phyloP scores from a whole-genome alignment of 1,140 invertebrate species.

The Hesperophylax magnus region DNA sequence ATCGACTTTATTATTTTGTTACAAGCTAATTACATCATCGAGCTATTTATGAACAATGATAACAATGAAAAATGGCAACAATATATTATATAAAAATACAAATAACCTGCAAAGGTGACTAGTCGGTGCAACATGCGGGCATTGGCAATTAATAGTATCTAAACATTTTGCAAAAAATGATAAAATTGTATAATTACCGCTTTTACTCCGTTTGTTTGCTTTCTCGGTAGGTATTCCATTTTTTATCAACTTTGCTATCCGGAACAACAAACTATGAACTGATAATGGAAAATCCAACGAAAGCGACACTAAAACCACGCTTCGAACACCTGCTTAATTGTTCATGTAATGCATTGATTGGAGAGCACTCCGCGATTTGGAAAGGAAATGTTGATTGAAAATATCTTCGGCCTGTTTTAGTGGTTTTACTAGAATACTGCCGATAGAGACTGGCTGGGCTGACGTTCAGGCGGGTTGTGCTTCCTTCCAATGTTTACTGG shows the following conservation, averaged over 20 bases:
- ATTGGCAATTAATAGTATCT: background rate
- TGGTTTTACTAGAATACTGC: background rate
- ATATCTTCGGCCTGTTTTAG: background rate
- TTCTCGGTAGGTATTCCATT: slow-evolving; percentile 14
- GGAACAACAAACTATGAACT: slow-evolving; percentile 2
- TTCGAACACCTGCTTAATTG: background rate
- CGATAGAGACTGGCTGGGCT: background rate
- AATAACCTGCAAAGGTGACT: background rate
- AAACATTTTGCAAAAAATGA: background rate
- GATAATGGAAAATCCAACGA: slow-evolving; percentile 3
- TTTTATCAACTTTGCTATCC: background rate
- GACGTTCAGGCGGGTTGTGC: background rate
- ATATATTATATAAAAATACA: background rate
- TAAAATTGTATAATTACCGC: slow-evolving; percentile 19
- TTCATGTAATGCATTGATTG: background rate
- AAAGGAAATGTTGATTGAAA: background rate
- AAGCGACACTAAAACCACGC: background rate
- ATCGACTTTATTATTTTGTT: no score
- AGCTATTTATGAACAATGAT: background rate
- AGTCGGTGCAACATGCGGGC: background rate
- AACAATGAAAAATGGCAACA: background rate
- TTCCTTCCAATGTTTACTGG: no score
- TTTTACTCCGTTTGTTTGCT: slow-evolving; percentile 18
- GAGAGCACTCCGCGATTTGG: background rate
- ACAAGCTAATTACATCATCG: no score